phyloP scores from a whole-genome alignment of 2,888 invertebrate genomes.

The Leptopilina drosophilae region DNA sequence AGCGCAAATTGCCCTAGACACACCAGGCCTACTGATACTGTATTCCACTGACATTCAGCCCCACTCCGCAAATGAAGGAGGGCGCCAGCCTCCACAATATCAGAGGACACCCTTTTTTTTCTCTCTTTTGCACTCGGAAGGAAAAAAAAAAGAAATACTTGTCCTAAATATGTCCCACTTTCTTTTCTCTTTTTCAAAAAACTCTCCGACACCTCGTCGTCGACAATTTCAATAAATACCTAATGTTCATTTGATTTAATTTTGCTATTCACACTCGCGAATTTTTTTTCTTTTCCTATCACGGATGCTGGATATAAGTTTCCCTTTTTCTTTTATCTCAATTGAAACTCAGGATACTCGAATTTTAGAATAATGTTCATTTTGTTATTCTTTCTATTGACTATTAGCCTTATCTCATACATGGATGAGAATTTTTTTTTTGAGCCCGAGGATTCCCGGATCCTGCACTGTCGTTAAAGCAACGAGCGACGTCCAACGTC shows the following conservation, averaged over 20 bases:
- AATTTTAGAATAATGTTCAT: neutral
- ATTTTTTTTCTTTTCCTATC: too few relatives aligned
- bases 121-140: too few relatives aligned
- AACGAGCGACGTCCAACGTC: slow-evolving; percentile 45
- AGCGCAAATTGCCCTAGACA: slow-evolving; percentile 63
- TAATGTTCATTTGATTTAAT: too few relatives aligned
- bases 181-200: too few relatives aligned
- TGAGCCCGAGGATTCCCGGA: slow-evolving; percentile 31
- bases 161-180: neutral
- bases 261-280: too few relatives aligned
- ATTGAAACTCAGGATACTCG: too few relatives aligned
- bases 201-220: too few relatives aligned
- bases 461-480: slow-evolving; percentile 33
- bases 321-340: too few relatives aligned
- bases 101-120: slow-evolving; percentile 4
- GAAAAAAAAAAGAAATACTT: neutral
- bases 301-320: too few relatives aligned
- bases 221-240: too few relatives aligned
- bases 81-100: slow-evolving; percentile 66
- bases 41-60: slow-evolving; percentile 34
- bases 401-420: neutral
- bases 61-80: slow-evolving; percentile 45
- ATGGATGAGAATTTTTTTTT: neutral
- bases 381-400: slow-evolving; percentile 11
- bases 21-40: neutral